phyloP scores from a whole-genome alignment of 2,888 invertebrate genomes.

The Uloborus plumipes region DNA sequence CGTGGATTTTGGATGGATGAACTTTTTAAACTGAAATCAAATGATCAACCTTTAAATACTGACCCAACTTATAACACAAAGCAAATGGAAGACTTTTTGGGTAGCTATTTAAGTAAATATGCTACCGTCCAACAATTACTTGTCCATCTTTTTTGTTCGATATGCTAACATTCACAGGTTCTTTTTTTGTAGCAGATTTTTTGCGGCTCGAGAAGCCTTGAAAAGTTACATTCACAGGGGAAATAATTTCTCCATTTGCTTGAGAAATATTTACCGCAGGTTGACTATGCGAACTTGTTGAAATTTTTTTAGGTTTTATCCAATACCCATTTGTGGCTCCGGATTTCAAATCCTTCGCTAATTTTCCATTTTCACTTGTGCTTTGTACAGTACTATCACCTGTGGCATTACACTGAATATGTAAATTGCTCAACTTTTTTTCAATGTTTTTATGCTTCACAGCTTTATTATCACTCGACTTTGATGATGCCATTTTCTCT shows the following conservation, averaged over 20 bases:
- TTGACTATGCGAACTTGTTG: conserved; percentile 15
- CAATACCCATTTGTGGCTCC: conserved; percentile 27
- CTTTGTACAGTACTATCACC: background rate
- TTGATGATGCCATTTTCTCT: background rate
- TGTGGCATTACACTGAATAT: conserved; percentile 11
- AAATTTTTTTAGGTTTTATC: conserved; percentile 45
- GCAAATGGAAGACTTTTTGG: conserved; percentile 42
- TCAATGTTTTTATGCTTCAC: conserved; percentile 10
- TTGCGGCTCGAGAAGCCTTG: conserved; percentile 22
- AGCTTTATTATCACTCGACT: conserved; percentile 1
- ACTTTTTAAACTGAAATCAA: conserved; percentile 10
- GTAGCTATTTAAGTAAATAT: conserved; percentile 20
- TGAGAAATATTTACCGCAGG: conserved; percentile 17
- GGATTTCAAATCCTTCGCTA: conserved; percentile 16
- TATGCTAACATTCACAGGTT: conserved; percentile 35
- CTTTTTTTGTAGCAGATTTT: conserved; percentile 23
- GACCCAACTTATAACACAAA: conserved; percentile 27
- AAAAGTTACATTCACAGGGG: conserved; percentile 4
- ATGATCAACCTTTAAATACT: conserved; percentile 13
- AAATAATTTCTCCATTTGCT: conserved; percentile 34
- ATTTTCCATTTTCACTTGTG: conserved; percentile 24
- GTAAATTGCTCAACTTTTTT: conserved; percentile 9
- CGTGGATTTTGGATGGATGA: conserved; percentile 1
- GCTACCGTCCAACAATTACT: conserved; percentile 56
- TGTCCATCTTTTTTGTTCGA: conserved; percentile 48